A percentile compares a stretch with the other conserved stretches of the same genome.
Evolutionary conservation across 2,113 vertebrate genomes (phyloP).

Genomic region (Oceanodroma tethys): DNA sequence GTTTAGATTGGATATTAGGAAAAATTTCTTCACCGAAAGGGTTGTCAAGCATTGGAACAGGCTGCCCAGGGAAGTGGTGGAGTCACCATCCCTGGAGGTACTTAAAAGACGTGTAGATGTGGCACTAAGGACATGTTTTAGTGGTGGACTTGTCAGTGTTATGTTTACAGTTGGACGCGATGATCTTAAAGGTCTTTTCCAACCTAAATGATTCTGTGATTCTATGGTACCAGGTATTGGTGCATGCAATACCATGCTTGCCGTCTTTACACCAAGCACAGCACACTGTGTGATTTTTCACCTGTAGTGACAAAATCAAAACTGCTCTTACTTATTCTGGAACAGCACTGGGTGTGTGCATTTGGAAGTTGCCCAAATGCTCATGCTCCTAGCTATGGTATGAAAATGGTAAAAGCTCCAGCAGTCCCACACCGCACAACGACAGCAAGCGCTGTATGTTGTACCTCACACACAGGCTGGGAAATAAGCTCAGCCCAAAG

Average conservation of each 20-base stretch:
- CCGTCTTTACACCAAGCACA: not conserved
- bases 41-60: too few relatives aligned
- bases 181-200: too few relatives aligned
- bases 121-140: too few relatives aligned
- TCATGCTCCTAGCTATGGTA: not conserved
- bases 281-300: not conserved
- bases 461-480: not conserved
- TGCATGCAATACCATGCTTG: not conserved
- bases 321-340: not conserved
- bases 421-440: not conserved
- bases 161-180: too few relatives aligned
- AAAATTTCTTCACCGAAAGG: too few relatives aligned
- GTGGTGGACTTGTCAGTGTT: too few relatives aligned
- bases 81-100: too few relatives aligned
- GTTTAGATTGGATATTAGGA: too few relatives aligned
- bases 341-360: not conserved
- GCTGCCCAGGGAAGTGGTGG: too few relatives aligned
- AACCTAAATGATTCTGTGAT: too few relatives aligned
- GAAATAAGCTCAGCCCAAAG: not conserved
- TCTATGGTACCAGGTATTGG: not conserved
- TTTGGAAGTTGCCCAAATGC: not conserved
- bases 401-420: not conserved
- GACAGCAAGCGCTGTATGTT: not conserved
- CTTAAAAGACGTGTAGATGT: too few relatives aligned
- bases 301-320: not conserved